Evolutionary conservation across 2,113 vertebrate genomes (phyloP).

Genomic region (Otolemur garnettii): DNA sequence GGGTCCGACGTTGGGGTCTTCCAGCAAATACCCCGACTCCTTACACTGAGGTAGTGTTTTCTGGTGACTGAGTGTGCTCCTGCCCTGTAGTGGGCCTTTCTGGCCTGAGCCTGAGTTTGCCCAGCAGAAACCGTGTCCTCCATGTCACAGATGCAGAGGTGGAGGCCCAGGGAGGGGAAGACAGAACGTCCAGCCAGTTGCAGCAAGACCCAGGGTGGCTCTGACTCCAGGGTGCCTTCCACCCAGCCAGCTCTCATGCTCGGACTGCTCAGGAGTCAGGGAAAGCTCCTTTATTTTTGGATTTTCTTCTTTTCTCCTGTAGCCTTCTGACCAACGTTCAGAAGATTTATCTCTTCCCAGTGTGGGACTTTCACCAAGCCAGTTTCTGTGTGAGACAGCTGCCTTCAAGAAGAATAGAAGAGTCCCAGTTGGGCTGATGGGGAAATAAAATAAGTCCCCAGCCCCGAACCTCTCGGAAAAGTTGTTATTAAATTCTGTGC

Average conservation of each 20-base stretch:
- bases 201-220: background rate
- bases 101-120: background rate
- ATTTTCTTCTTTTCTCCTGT: background rate
- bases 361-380: background rate
- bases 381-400: background rate
- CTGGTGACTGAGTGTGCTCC: background rate
- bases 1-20: background rate
- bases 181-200: background rate
- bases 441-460: constrained; percentile 59
- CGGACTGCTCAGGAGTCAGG: background rate
- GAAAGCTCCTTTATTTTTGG: background rate
- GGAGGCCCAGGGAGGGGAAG: background rate
- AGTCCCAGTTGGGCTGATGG: constrained; percentile 60
- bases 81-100: background rate
- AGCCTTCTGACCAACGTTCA: background rate
- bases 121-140: background rate
- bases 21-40: background rate
- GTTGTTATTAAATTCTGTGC: constrained; percentile 85
- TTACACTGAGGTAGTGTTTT: fast-evolving
- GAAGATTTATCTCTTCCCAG: background rate
- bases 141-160: background rate
- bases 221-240: background rate
- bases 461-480: constrained; percentile 72
- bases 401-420: constrained; percentile 32
- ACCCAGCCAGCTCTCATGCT: fast-evolving